Evolutionary conservation across 2,113 vertebrate species (phyloP), one percentile per base, ranked within the genome.

Genomic region (Aramus guarauna): DNA sequence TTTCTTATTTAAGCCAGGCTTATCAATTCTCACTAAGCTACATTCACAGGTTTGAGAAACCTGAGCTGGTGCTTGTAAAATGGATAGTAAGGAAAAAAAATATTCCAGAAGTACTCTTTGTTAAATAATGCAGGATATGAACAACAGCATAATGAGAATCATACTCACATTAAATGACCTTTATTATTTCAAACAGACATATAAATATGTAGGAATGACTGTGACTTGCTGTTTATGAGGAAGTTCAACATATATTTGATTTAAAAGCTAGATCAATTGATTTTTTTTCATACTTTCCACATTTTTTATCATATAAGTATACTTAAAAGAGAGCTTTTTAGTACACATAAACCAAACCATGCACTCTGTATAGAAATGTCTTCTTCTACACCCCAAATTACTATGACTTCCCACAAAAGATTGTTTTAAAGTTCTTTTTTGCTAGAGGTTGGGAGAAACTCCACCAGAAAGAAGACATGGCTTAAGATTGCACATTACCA

Each of bases 1-100:
- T 52, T 69, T 93, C 60, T 94, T 95, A 75, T 53, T 90, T 90
- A 92, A 88, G 72, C 60, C 90, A 68, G 55, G 39, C 18, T 91
- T 95, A 83, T 77, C 73, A 89, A 17, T 95, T 96, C 66, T 78
- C 41, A 80, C 62, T 90, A 89, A 96, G 56, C 17, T 67, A 79
- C 43, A 55, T 75, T 92, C 77, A 93, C 30, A 94, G 72, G 34
- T 66, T 64, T 93, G 75, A 92, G 83, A 93, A 89, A 77, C 16
- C 10, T 62, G 5, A 78, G 30, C 34, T 34, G 73, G n/a, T 2
- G 23, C 36, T 82, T 86, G 68, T 90, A 77, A 96, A 94, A 96
- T 0, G 5, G 52, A 69, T 81, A 68, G 78, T 37, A 66, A 24
- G 8, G 12, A 41, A 82, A 82, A 74, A 63, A 66, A 60, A 56